These are phyloP conservation scores for Ataeniobius toweri DNA, from an alignment of 2,797 vertebrate species.

Conservation along the genomic window DNA sequence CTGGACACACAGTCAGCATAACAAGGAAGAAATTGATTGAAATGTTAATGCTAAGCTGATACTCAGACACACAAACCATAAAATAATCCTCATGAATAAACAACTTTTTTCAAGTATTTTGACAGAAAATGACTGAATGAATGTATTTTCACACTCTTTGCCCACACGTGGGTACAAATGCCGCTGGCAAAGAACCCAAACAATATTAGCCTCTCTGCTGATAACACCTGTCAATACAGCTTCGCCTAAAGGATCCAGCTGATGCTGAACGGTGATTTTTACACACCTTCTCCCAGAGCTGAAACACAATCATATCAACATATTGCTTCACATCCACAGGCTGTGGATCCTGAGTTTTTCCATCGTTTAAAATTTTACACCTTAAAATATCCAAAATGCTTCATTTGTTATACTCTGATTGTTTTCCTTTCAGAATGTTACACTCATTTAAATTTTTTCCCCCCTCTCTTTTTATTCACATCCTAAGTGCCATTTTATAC, in stretches of 20 bases:
- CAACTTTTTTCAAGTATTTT: not conserved
- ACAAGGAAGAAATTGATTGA: not conserved
- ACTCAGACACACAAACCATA: not conserved
- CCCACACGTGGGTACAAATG: constrained; percentile 32
- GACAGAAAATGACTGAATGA: constrained; percentile 12
- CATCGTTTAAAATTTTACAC: constrained; percentile 9
- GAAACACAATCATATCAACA: no score
- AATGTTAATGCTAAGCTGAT: not conserved
- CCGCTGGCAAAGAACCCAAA: constrained; percentile 50
- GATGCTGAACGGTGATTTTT: constrained; percentile 46
- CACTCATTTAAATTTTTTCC: not conserved
- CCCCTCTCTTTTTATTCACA: not conserved
- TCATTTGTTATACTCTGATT: not conserved
- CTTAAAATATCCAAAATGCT: constrained; percentile 12
- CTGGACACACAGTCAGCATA: not conserved
- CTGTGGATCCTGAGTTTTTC: not conserved
- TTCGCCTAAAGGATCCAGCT: constrained; percentile 54
- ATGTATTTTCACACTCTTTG: not conserved
- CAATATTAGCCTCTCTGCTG: constrained; percentile 65
- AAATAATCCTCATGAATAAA: constrained; percentile 8
- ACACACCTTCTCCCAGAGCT: constrained; percentile 28
- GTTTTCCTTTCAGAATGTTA: constrained; percentile 5
- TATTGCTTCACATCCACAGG: not conserved
- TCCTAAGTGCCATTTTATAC: not conserved
- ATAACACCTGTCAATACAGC: constrained; percentile 66